Base-by-base conservation (phyloP, 2,888 invertebrate species). In the Cheilosia variabilis region DNA sequence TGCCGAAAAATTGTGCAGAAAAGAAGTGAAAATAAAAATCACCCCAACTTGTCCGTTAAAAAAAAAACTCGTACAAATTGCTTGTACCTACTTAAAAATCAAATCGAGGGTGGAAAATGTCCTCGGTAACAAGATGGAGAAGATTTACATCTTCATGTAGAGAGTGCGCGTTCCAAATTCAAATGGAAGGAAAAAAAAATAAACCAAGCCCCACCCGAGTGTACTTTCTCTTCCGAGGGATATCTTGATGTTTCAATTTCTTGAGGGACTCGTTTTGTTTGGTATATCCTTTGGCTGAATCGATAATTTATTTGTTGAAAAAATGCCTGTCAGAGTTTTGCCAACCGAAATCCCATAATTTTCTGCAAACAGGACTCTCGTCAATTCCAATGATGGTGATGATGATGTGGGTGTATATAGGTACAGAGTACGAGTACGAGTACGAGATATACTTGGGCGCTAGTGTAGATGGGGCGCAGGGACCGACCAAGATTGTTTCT, bases 101-200 rank as follows among this genome's bases (percentile, higher is more conserved):
- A 86, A 86, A 86, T 86, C 57, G 86, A 86, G 86, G 86, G 86
- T 81, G 86, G 86, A 86, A 86, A 81, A 81, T 86, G 81, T 81
- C 86, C 86, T 76, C 68, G 76, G 76, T 86, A 81, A 86, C 86
- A 86, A 86, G 86, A 86, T 86, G 86, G 76, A 66, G 50, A 65
- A 86, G 81, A 81, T 77, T 75, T 81, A 45, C 71, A 45, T 69
- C 66, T 27, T 31, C 69, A 22, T 62, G 52, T 58, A 65, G 66
- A 63, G 53, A 65, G 53, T 58, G 60, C 50, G 58, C 47, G 55
- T 55, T 60, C 50, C 53, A 43, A 62, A 79, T 66, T 47, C 34
- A 41, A 57, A 72, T 43, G 19, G 24, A 73, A 68, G 31, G 34
- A 55, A 63, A 15, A 31, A 75, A 31, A 37, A 6, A 31, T 9